Conservation (phyloP, 2,888 invertebrate genomes). For the Chymomyza caudatula region DNA sequence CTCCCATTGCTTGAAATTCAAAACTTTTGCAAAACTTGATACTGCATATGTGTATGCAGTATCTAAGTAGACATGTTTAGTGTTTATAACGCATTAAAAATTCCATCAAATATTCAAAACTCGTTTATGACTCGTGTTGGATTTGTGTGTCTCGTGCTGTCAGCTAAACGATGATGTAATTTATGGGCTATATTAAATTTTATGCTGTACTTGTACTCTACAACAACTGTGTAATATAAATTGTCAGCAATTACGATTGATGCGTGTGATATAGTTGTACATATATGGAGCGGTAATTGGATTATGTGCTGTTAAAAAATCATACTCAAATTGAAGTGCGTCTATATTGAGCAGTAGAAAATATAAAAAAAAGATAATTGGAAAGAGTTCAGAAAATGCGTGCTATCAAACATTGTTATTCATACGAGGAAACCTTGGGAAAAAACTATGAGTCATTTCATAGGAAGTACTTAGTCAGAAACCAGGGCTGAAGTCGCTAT, state of each 20-base stretch:
- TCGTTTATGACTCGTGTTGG: conserved; percentile 6
- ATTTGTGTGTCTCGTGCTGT: neutral
- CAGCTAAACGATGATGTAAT: conserved; percentile 62
- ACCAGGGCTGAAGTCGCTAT: no score
- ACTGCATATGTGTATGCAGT: neutral
- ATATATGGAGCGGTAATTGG: neutral
- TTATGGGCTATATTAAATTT: conserved; percentile 61
- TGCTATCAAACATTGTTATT: no score
- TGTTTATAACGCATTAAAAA: neutral
- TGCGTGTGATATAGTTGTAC: neutral
- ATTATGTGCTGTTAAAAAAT: neutral
- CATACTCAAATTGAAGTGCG: neutral
- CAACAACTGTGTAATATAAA: neutral
- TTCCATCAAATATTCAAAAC: neutral
- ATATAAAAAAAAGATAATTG: neutral
- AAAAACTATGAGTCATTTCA: no score
- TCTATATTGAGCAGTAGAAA: neutral
- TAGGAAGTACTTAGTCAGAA: no score
- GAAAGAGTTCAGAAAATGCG: no score
- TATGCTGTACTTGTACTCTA: conserved; percentile 28
- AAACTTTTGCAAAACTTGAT: neutral
- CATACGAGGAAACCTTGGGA: no score
- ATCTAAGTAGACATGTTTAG: neutral
- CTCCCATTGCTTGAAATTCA: neutral
- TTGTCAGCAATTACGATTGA: neutral